Evolutionary conservation across 2,888 invertebrate genomes (phyloP), one percentile per base, ranked within the genome.

Genomic region (Myopa testacea): DNA sequence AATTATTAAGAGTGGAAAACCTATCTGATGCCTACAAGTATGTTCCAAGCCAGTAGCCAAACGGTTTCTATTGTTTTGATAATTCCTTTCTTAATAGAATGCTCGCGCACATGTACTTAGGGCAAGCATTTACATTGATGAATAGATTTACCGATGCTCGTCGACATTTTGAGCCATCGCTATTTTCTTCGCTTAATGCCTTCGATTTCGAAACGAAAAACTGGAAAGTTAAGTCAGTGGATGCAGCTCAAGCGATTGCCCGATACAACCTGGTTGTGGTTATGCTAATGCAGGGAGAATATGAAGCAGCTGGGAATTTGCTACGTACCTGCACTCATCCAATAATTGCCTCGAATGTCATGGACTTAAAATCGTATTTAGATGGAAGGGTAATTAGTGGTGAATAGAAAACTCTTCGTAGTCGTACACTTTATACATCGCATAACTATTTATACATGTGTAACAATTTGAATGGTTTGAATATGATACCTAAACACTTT

Each of bases 41-140:
- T 85, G 37, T 45, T 12, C 69, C 67, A 34, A 62, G 65, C 10
- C 40, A 58, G 3, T 12, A 45, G 26, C n/a, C n/a, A 10, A 60
- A 65, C 45, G n/a, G n/a, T 16, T 68, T 16, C 12, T 52, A 26
- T 60, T 40, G 19, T 38, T 60, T 45, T 45, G 6, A 8, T 45
- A 45, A 45, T 45, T 63, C 63, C 70, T 76, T 71, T 50, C 63
- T 55, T 85, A 84, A 34, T 81, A 94, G 95, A 88, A 92, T 96
- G 82, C 91, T 98, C 84, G 97, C 94, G 0, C 95, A 96, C 88
- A 92, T 98, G 84, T 98, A 98, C 88, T 94, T 95, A 73, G 96
- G 96, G 0, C 97, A 98, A 90, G 94, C 96, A 40, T 90, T 96
- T 14, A 93, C 97, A 75, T 92, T 94, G 83, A 90, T 96, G 86